Base-by-base conservation (phyloP, 2,113 vertebrate species). In the Boleophthalmus pectinirostris region DNA sequence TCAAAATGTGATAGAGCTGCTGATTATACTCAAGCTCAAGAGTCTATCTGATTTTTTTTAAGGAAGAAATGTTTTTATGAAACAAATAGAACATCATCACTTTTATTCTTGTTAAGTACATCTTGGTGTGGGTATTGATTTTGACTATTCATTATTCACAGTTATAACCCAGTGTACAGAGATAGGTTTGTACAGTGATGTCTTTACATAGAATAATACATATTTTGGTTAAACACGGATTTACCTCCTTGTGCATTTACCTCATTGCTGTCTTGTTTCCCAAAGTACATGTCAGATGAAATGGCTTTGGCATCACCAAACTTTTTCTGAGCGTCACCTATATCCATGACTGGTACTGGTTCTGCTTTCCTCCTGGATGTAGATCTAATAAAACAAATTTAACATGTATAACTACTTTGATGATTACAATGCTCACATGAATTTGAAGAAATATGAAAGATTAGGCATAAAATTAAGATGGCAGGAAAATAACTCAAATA, bases 281-380 rank as follows among this genome's bases (percentile, higher is more conserved):
- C 96, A 66, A 99, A 99, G 87, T 93, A 98, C 97, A 98, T 98
- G 73, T 99, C 98, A 23, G 98, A 99, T 0, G 97, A 98, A 75
- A 99, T 99, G 54, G 97, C 93, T 90, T 96, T 98, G 66, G 92
- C 92, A 0, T 96, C 91, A 0, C 96, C 98, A 81, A 97, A 99
- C 81, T 98, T 99, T 71, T 91, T 96, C 82, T 93, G 97, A 35
- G 96, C 97, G 35, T 98, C 97, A 15, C 96, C 95, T 0, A 92
- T 90, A 24, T 74, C 88, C 0, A 63, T 53, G 1, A 66, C 12
- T 0, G 89, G 82, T 18, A 91, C 89, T 0, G 66, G 69, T 0
- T 98, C 96, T 0, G 91, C 88, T 88, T 97, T 99, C 79, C 94
- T 94, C 23, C 95, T 94, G 21, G 94, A 58, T 0, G 94, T 53